Base-by-base conservation (phyloP, 2,888 invertebrate species). In the Drosophila rellima region DNA sequence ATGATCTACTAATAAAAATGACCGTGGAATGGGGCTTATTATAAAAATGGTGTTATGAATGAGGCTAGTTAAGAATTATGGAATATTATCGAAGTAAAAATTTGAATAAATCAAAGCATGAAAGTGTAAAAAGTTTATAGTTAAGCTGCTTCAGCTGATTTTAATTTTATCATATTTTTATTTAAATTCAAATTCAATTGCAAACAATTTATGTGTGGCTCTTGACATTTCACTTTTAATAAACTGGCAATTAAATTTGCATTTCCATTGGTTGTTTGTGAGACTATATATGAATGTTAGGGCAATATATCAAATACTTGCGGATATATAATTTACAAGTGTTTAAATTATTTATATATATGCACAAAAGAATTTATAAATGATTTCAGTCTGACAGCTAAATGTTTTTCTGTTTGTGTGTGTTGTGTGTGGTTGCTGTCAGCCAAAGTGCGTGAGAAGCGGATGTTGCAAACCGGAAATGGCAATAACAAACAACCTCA, bases 401-500 rank as follows among this genome's bases (percentile, higher is more conserved):
- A 56, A 56, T 37, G 45, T n/a, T n/a, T n/a, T n/a, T n/a, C n/a
- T 52, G 39, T 31, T 13, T 23, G 23, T 15, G 3, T 17, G 31
- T 15, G 15, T 37, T 45, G 48, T 47, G 39, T 47, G 50, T 45
- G 59, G 20, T 67, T 62, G 40, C 51, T 57, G 69, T 65, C 69
- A 62, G 29, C 44, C 63, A 61, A 61, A 74, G 64, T 69, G 88
- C 70, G 80, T 65, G 80, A 70, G 67, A 78, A 78, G 64, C 85
- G 84, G 88, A 89, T 84, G 66, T 70, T 48, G 70, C 57, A 68
- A 82, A 62, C 86, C 88, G 85, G 85, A 88, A 82, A 85, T 72
- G 74, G 73, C 74, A 82, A 88, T 80, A 82, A 85, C 78, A 81
- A 77, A 66, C 64, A 78, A 70, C 61, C 70, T 70, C 82, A 82